Evolutionary conservation across 2,797 vertebrate species (phyloP), one percentile per base, ranked within the genome.

Genomic region (Protosalanx chinensis): DNA sequence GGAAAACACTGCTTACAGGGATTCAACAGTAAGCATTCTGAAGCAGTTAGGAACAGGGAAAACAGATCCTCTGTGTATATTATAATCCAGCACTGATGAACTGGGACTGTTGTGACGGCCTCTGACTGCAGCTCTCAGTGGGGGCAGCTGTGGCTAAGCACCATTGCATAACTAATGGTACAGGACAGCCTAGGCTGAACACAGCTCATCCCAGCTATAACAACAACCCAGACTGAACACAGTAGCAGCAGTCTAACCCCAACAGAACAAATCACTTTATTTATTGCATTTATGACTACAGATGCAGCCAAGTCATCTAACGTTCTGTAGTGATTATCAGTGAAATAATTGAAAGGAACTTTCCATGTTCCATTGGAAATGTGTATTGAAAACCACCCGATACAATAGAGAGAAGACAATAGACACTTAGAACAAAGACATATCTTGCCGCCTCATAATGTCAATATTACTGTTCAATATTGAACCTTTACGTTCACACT

Each of bases 11-110:
- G 10, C 30, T 76, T 70, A 79, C 65, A 64, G 80, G 80, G 59
- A 72, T 59, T 56, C 68, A 49, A 78, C 74, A 74, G 72, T 33
- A 33, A 72, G 51, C 63, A 72, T 70, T 74, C 79, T 82, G 67
- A 70, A 67, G 16, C 67, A 66, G 58, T 66, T 57, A 72, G 71
- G 53, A 0, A 69, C 64, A 82, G 66, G 82, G 64, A 12, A 58
- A 41, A 60, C n/a, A 56, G 81, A 62, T 85, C 72, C 68, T 84
- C 79, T 84, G 75, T 84, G 76, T n/a, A 59, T 77, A 2, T 30
- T 65, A 80, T 86, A 86, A 87, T 85, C 86, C 69, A 69, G 64
- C 79, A 76, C 83, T 88, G 83, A 81, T 86, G 86, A 79, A 81
- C 67, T 72, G 3, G 77, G 72, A 65, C 53, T 74, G 73, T 23